Conservation (phyloP, 1,140 invertebrate genomes). For the Macrosteles quadrilineatus region DNA sequence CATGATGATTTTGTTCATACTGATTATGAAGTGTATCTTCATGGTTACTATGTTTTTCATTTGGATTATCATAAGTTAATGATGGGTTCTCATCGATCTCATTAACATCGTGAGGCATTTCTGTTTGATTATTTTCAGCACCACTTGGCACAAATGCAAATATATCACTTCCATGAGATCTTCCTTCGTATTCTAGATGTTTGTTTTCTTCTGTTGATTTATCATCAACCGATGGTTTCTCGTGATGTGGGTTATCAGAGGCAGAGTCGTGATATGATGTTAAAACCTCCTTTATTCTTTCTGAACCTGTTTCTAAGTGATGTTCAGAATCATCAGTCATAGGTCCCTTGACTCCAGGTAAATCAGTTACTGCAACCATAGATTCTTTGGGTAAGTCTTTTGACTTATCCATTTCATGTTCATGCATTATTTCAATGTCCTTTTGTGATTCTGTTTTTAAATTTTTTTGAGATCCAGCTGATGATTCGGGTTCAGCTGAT, state of each 20-base stretch:
- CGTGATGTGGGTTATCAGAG: not conserved
- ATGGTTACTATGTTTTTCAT: not conserved
- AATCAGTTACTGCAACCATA: constrained; percentile 19
- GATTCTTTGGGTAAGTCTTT: constrained; percentile 44
- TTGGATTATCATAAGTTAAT: not conserved
- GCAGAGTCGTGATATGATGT: constrained; percentile 18
- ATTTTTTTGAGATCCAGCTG: constrained; percentile 30
- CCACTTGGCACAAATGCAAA: not conserved
- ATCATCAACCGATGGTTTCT: not conserved
- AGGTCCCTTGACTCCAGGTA: constrained; percentile 16
- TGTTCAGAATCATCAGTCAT: constrained; percentile 25
- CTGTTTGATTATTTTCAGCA: not conserved
- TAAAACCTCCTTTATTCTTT: constrained; percentile 26
- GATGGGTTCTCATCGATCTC: not conserved
- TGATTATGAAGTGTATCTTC: not conserved
- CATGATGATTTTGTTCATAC: not conserved
- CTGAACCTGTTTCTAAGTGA: constrained; percentile 22
- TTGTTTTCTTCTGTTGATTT: constrained; percentile 9
- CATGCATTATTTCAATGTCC: constrained; percentile 41
- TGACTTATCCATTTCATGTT: constrained; percentile 39
- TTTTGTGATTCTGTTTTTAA: constrained; percentile 40
- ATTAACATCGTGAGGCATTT: not conserved
- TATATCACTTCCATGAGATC: constrained; percentile 3
- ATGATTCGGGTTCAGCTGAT: constrained; percentile 36
- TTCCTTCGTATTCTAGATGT: not conserved